Evolutionary conservation across 2,113 vertebrate species (phyloP).

Genomic region (Aldabrachelys gigantea): DNA sequence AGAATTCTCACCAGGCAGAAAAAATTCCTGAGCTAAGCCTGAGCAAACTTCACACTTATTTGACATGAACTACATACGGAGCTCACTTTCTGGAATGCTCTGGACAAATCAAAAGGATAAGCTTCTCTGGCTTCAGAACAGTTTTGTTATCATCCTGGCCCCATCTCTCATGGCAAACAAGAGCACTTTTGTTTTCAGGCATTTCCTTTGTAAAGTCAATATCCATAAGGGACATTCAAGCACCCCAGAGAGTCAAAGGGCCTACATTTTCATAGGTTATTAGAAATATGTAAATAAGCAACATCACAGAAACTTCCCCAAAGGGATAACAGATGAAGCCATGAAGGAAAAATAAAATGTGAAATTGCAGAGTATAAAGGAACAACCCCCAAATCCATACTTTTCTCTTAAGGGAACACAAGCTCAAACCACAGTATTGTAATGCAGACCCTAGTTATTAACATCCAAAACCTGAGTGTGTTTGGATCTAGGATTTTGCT

Average conservation of each 20-base stretch:
- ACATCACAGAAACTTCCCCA: background rate
- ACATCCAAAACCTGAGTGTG: background rate
- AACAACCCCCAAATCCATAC: background rate
- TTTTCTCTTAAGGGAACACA: background rate
- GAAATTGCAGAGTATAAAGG: background rate
- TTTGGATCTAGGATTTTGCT: background rate
- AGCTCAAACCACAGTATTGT: background rate
- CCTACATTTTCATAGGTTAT: conserved; percentile 1
- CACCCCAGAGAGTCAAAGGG: conserved; percentile 2
- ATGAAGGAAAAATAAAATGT: background rate
- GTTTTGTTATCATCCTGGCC: background rate
- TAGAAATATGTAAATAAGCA: conserved; percentile 20
- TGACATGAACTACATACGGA: conserved; percentile 5
- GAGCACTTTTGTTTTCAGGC: conserved; percentile 25
- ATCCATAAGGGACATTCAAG: background rate
- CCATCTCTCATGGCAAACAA: conserved; percentile 1
- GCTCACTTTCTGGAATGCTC: background rate
- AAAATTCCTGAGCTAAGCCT: conserved; percentile 13
- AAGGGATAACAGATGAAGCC: background rate
- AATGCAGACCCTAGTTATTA: background rate
- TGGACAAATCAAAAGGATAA: conserved; percentile 24
- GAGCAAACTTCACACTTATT: conserved; percentile 40
- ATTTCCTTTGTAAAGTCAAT: conserved; percentile 15
- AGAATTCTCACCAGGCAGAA: conserved; percentile 15
- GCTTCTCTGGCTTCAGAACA: conserved; percentile 17